Evolutionary conservation across 2,888 invertebrate species (phyloP), one percentile per base, ranked within the genome.

Genomic region (Boloria euphrosyne): DNA sequence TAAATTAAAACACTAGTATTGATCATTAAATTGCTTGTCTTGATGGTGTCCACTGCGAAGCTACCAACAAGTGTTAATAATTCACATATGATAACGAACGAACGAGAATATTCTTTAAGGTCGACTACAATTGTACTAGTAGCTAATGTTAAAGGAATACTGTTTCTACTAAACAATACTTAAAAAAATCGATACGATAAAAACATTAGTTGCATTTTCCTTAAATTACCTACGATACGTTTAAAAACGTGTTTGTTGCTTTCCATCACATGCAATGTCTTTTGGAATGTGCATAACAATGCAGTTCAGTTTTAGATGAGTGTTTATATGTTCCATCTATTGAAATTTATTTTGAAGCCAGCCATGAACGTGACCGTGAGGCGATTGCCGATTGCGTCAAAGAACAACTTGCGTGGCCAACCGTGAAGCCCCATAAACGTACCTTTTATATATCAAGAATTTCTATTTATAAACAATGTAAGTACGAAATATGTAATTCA

Each of bases 301-400:
- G 55, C 55, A 62, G 46, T 62, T 63, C 54, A 55, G 49, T 62
- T n/a, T 38, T 44, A 52, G 17, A 55, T 17, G 27, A 43, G 13
- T 62, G 44, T 43, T 54, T 53, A 38, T 64, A 13, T 62, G 66
- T 59, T 59, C 38, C 54, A 54, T 59, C 47, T 59, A 31, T 17
- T 53, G 44, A 60, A 2, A 62, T 59, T 31, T 70, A 68, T 68
- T 78, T 77, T 75, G 75, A 76, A 78, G 62, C 71, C 69, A 67
- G 74, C 81, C 83, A 73, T 86, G 87, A 83, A 83, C 89, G 80
- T 89, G 90, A 85, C 89, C 87, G 80, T 87, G 88, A 83, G 80
- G 78, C 75, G 74, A 73, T 73, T 78, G 75, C 80, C 74, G 74
- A 73, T 73, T 78, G 76, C 80, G 76, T 74, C 76, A 78, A 77